A percentile compares a stretch with the other conserved stretches of the same genome.
Conservation (phyloP, 2,113 vertebrate species). For the Zosterops borbonicus region DNA sequence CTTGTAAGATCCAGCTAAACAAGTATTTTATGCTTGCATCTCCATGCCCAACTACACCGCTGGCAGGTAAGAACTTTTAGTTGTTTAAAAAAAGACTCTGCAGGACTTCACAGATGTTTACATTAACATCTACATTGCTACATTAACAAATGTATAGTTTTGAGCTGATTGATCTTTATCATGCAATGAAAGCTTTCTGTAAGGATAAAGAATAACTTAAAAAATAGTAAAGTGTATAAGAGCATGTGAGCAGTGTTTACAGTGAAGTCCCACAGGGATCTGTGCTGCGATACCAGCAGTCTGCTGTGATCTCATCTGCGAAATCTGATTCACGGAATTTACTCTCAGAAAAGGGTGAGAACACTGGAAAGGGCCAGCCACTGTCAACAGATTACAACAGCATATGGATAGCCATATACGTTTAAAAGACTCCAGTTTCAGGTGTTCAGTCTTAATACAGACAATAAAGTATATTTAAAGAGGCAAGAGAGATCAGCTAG, state of each 20-base stretch:
- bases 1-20: neutral
- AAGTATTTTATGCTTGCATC: neutral
- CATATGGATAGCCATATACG: accelerated
- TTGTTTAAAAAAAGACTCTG: neutral
- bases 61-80: neutral
- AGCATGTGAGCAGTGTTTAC: neutral
- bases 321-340: neutral
- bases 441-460: neutral
- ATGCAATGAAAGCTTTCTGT: neutral
- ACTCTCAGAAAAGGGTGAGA: neutral
- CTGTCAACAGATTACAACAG: neutral
- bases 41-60: neutral
- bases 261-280: neutral
- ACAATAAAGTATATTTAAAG: neutral
- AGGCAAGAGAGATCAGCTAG: neutral
- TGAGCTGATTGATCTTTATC: neutral
- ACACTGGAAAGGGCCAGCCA: neutral
- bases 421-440: neutral
- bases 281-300: neutral
- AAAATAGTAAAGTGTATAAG: neutral
- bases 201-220: neutral
- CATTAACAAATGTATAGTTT: neutral
- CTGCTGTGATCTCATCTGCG: neutral
- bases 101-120: neutral
- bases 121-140: neutral